Evolutionary conservation across 1,140 invertebrate genomes (phyloP), one percentile per base, ranked within the genome.

Genomic region (Apis cerana): DNA sequence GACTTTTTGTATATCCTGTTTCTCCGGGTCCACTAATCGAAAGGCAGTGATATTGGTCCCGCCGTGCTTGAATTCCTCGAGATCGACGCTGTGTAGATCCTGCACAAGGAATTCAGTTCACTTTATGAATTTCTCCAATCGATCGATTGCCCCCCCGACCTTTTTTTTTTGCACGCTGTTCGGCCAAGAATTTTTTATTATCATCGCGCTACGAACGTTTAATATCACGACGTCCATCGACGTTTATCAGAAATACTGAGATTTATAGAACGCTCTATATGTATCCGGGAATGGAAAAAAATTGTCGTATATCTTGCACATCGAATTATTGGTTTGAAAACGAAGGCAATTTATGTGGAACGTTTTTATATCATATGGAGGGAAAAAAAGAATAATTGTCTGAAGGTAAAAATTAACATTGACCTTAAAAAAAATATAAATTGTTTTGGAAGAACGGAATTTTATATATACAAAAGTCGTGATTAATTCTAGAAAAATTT

Each of bases 21-120:
- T 95, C 76, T 97, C 96, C 1, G 97, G 97, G 93, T 98, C 97
- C 4, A 98, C 96, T 79, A 99, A 94, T 87, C 97, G 95, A 88
- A 98, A 97, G 2, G 97, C 97, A 12, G 98, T 98, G 83, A 99
- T 98, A 93, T 99, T 99, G 19, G 98, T 98, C 52, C 98, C 98
- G 15, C 97, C 97, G 92, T 98, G 98, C 93, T 98, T 98, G 92
- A 98, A 99, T 94, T 98, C 98, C 90, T 98, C 97, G 88, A 98
- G 94, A 93, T 98, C 97, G 12, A 99, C 96, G 54, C 97, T 97
- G 89, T 99, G 97, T 48, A 99, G 93, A 93, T 99, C 98, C 97
- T 98, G 90, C 7, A 43, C 33, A 89, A 91, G 82, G 74, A 82
- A 88, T 83, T 78, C 54, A 8, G 68, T 69, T 82, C 59, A 21